Percentiles rank a stretch among this genome's conserved stretches.
Evolutionary conservation across 2,113 vertebrate species (phyloP).

Genomic region (Channa maculata): DNA sequence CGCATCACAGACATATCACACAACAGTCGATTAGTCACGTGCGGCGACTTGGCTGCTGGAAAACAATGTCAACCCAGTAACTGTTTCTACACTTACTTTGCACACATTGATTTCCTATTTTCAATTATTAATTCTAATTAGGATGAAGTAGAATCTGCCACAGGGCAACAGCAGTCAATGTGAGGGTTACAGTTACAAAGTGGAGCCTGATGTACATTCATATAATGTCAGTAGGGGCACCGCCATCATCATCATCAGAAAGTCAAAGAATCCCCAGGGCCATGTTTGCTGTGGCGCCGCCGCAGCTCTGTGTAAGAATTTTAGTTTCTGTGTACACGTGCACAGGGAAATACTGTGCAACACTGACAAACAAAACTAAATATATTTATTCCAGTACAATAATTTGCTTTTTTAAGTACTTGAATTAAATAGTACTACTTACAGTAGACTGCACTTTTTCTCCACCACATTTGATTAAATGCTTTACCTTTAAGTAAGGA

Average conservation of each 20-base stretch:
- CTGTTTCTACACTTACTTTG: slow-evolving; percentile 90
- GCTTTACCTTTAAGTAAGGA: neutral
- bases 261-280: slow-evolving; percentile 14
- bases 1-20: slow-evolving; percentile 38
- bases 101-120: slow-evolving; percentile 99
- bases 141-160: slow-evolving; percentile 93
- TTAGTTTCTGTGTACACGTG: too few species aligned
- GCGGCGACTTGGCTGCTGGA: slow-evolving; percentile 62
- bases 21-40: slow-evolving; percentile 59
- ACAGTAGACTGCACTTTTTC: too few species aligned
- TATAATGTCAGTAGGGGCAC: slow-evolving; percentile 25
- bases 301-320: neutral
- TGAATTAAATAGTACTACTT: too few species aligned
- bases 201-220: slow-evolving; percentile 80
- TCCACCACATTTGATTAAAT: too few species aligned
- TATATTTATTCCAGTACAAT: too few species aligned
- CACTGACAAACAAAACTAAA: too few species aligned
- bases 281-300: neutral
- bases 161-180: slow-evolving; percentile 87
- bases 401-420: too few species aligned
- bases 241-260: slow-evolving; percentile 19
- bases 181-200: slow-evolving; percentile 57
- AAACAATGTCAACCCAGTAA: slow-evolving; percentile 88
- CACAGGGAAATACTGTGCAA: too few species aligned
- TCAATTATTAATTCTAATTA: slow-evolving; percentile 99